Percentiles rank a stretch among this genome's conserved stretches.
Evolutionary conservation across 2,113 vertebrate genomes (phyloP).

Genomic region (Promerops cafer): DNA sequence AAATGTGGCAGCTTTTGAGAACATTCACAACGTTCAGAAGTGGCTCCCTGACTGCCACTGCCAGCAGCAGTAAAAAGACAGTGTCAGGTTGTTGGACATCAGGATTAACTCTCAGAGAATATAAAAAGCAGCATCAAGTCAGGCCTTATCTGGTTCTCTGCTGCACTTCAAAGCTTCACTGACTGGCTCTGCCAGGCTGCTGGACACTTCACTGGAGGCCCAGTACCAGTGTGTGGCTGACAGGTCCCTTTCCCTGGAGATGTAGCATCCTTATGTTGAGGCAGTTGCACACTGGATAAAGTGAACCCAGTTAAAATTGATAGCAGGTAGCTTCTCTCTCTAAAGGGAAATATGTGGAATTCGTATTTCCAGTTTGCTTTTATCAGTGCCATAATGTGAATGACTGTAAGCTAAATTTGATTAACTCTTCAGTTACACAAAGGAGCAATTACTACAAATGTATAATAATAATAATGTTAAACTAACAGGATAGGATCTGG

Average conservation of each 20-base stretch:
- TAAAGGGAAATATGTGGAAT: background rate
- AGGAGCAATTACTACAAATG: background rate
- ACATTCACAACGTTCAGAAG: background rate
- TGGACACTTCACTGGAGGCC: background rate
- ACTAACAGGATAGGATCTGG: background rate
- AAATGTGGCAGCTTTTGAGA: background rate
- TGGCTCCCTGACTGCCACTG: background rate
- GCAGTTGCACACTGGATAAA: background rate
- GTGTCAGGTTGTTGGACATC: background rate
- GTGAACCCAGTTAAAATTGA: background rate
- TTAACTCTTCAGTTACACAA: background rate
- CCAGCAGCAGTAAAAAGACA: background rate
- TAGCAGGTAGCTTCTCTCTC: background rate
- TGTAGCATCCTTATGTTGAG: background rate
- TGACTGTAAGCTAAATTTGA: background rate
- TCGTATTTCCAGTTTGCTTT: background rate
- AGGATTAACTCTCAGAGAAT: background rate
- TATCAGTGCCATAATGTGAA: background rate
- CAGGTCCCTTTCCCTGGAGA: background rate
- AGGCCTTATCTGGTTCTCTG: background rate
- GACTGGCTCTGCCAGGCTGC: background rate
- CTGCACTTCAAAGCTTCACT: background rate
- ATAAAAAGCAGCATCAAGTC: background rate
- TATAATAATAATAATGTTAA: conserved; percentile 9
- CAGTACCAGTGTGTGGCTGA: background rate